Conservation (phyloP, 2,113 vertebrate genomes). For the Nymphicus hollandicus region DNA sequence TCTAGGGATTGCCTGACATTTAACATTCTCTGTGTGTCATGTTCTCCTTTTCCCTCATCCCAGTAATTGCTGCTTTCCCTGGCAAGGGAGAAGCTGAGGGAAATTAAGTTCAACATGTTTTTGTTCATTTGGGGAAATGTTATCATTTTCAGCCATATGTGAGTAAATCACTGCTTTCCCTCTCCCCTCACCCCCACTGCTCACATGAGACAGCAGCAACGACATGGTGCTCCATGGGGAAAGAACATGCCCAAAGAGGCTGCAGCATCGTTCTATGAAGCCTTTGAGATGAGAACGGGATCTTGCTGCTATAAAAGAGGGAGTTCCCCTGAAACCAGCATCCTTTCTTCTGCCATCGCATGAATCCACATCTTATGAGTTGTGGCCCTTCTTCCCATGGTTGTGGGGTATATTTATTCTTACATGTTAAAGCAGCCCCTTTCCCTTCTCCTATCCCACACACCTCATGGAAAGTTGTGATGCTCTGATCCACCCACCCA, state of each 20-base stretch:
- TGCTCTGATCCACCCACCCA: not conserved
- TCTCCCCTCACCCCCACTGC: not conserved
- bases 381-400: not conserved
- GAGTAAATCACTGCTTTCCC: not conserved
- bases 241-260: not conserved
- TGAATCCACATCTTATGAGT: not conserved
- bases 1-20: not conserved
- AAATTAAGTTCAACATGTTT: not conserved
- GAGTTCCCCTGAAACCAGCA: not conserved
- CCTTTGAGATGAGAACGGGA: not conserved
- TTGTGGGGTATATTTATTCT: not conserved
- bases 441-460: not conserved
- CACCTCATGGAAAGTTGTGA: not conserved
- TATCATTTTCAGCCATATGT: not conserved
- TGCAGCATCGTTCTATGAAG: not conserved
- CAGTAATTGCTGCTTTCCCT: slow-evolving; percentile 38
- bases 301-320: not conserved
- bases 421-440: not conserved
- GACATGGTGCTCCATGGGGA: not conserved
- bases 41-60: not conserved
- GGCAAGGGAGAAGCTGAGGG: not conserved
- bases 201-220: not conserved
- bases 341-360: not conserved
- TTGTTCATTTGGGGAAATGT: not conserved
- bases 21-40: not conserved